Evolutionary conservation across 2,797 vertebrate species (phyloP).

Genomic region (Chelon labrosus): DNA sequence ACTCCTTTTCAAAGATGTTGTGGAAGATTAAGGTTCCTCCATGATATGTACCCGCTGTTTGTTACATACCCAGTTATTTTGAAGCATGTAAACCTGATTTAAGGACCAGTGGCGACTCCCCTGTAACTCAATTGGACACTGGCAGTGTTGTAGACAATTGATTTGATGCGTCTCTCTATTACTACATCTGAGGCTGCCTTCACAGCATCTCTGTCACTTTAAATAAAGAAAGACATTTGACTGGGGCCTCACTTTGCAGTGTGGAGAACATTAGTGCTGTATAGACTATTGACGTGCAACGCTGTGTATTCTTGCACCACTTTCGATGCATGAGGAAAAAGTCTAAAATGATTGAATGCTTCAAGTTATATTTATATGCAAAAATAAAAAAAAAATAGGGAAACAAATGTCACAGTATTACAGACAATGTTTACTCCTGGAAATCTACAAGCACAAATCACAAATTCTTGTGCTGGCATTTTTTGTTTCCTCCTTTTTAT

Average conservation of each 20-base stretch:
- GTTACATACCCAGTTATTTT: not conserved
- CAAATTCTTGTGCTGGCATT: too few species aligned
- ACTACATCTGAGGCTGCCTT: conserved; percentile 50
- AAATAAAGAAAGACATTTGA: conserved; percentile 57
- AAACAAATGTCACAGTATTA: too few species aligned
- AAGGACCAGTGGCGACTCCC: conserved; percentile 34
- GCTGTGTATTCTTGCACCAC: conserved; percentile 51
- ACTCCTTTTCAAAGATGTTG: not conserved
- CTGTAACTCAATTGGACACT: conserved; percentile 37
- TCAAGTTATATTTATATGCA: not conserved
- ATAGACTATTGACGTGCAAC: conserved; percentile 39
- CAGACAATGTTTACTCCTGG: too few species aligned
- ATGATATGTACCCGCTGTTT: not conserved
- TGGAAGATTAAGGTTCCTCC: not conserved
- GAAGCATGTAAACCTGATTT: conserved; percentile 18
- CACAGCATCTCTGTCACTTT: conserved; percentile 67
- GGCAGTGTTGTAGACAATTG: conserved; percentile 47
- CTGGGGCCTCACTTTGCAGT: conserved; percentile 21
- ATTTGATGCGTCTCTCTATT: conserved; percentile 52
- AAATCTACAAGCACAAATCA: too few species aligned
- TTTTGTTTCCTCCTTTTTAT: too few species aligned
- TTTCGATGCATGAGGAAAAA: conserved; percentile 4
- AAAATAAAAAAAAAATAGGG: not conserved
- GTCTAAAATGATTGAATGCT: not conserved
- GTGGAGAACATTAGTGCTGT: conserved; percentile 28